Evolutionary conservation across 2,888 invertebrate genomes (phyloP), one percentile per base, ranked within the genome.

Genomic region (Beris chalybata): DNA sequence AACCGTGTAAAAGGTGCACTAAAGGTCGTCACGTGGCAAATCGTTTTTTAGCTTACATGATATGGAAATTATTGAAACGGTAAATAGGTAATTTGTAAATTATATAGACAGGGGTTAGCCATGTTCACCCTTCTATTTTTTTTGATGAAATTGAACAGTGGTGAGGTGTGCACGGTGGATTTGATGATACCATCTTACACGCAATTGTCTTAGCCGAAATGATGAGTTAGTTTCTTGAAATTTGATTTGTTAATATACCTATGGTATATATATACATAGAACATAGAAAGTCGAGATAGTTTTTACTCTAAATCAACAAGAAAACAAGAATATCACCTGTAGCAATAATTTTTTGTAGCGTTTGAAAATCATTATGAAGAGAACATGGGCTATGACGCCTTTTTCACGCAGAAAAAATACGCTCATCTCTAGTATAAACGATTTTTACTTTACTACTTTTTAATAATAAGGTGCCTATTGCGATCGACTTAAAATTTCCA

Each of bases 1-100:
- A 74, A 72, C 70, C 74, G 70, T 74, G 74, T 72, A 73, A 74
- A 74, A 74, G 74, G 74, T 74, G 74, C 72, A 73, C 68, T 71
- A 70, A 69, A 72, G 69, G 69, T 71, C 73, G 73, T 72, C 73
- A 73, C 74, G 73, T 74, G 73, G 73, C 73, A 67, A 73, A 69
- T 71, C 70, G 67, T 64, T 67, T 67, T n/a, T 67, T 65, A 67
- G 61, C 43, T 67, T 69, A 67, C 68, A 54, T 64, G 65, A 45
- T 61, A 67, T 43, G 65, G 67, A 61, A 69, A 69, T 69, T 69
- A 69, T 67, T 67, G 57, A 67, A 69, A 69, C 57, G 65, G 69
- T 69, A 69, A 69, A 69, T 69, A 69, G 56, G 45, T 61, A 66
- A 69, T 69, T 69, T 69, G 69, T 50, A 69, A 69, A 69, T 69